phyloP scores from a whole-genome alignment of 2,888 invertebrate genomes.

The Shargacucullia verbasci region DNA sequence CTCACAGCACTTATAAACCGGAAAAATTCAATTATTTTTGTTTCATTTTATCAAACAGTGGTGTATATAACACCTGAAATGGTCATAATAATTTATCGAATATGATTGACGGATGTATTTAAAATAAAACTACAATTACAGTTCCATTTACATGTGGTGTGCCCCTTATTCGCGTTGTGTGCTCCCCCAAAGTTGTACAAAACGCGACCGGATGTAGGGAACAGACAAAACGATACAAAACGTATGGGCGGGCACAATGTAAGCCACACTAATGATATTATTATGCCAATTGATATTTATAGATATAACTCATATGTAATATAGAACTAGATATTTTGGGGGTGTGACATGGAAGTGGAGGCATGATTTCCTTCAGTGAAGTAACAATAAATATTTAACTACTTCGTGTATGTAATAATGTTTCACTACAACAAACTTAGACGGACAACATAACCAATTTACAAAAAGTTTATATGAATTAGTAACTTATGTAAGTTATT shows the following conservation, averaged over 20 bases:
- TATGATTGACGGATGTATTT: constrained; percentile 44
- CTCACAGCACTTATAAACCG: constrained; percentile 1
- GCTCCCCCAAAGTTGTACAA: constrained; percentile 61
- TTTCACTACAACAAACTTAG: constrained; percentile 16
- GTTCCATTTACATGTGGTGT: constrained; percentile 28
- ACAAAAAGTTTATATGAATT: constrained; percentile 19
- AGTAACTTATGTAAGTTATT: constrained; percentile 28
- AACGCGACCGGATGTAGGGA: constrained; percentile 73
- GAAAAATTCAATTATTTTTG: too few species aligned
- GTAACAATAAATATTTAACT: constrained; percentile 8
- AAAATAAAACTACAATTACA: constrained; percentile 39
- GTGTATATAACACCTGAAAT: not conserved
- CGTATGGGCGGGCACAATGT: constrained; percentile 80
- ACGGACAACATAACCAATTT: constrained; percentile 29
- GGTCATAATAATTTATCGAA: constrained; percentile 16
- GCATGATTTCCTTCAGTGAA: constrained; percentile 7
- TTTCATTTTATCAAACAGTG: too few species aligned
- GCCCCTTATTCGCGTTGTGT: constrained; percentile 39
- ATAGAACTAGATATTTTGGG: constrained; percentile 27
- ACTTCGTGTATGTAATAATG: not conserved
- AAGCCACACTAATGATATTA: constrained; percentile 78
- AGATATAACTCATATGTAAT: constrained; percentile 26
- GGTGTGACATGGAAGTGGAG: constrained; percentile 1
- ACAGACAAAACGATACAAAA: constrained; percentile 79
- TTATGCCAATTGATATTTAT: constrained; percentile 67